Evolutionary conservation across 2,888 invertebrate species (phyloP).

Genomic region (Monochamus alternatus): DNA sequence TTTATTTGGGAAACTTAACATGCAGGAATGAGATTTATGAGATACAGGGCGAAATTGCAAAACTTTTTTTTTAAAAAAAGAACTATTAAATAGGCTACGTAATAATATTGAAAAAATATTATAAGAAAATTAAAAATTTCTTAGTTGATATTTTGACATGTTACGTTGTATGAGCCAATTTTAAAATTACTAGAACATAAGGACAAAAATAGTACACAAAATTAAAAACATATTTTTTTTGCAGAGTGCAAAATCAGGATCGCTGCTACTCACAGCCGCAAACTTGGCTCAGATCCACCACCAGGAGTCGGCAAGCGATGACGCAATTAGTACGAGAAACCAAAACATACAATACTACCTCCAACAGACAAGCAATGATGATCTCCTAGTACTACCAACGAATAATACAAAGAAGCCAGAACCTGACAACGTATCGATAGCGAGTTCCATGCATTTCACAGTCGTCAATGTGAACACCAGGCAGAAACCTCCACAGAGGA

Average conservation of each 20-base stretch:
- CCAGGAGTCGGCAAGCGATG: slow-evolving; percentile 52
- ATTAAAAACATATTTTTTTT: slow-evolving; percentile 49
- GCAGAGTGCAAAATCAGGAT: slow-evolving; percentile 88
- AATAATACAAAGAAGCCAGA: slow-evolving; percentile 62
- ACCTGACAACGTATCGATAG: slow-evolving; percentile 82
- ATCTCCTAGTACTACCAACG: slow-evolving; percentile 43
- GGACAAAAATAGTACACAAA: no score
- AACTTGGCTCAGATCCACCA: slow-evolving; percentile 74
- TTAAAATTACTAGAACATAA: no score
- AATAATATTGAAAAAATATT: no score
- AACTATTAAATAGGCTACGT: no score
- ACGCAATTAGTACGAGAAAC: slow-evolving; percentile 58
- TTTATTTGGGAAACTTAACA: no score
- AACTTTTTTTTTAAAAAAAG: no score
- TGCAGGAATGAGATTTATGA: no score
- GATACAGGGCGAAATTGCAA: no score
- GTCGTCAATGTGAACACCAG: slow-evolving; percentile 82
- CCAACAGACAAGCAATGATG: slow-evolving; percentile 56
- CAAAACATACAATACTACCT: slow-evolving; percentile 67
- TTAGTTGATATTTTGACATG: no score
- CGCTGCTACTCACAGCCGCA: slow-evolving; percentile 84
- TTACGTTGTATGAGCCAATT: no score
- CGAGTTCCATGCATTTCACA: slow-evolving; percentile 91
- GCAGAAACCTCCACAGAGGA: slow-evolving; percentile 73
- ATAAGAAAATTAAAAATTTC: no score